Evolutionary conservation across 2,797 vertebrate species (phyloP).

Genomic region (Arnoldichthys spilopterus): DNA sequence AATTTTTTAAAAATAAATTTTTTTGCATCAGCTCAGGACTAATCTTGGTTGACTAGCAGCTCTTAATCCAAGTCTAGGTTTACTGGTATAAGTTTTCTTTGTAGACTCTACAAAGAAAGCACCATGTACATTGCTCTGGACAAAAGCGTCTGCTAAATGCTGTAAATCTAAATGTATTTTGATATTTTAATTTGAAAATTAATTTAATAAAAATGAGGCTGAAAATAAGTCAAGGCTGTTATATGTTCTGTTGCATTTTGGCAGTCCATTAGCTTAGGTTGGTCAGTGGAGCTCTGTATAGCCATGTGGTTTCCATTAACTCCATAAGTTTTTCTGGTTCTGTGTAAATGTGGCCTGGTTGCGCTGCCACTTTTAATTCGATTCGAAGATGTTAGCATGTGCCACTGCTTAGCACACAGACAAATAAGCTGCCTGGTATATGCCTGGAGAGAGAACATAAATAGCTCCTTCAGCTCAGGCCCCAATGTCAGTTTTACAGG

Average conservation of each 20-base stretch:
- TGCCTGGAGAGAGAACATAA: conserved; percentile 17
- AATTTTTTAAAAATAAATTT: no score
- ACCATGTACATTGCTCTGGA: no score
- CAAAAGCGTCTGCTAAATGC: no score
- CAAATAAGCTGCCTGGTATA: conserved; percentile 27
- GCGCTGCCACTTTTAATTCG: conserved; percentile 43
- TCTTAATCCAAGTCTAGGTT: no score
- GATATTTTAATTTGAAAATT: no score
- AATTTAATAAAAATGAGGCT: no score
- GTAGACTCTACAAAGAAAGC: no score
- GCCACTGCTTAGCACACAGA: conserved; percentile 32
- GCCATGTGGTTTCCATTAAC: conserved; percentile 10
- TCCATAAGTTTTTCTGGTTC: neutral
- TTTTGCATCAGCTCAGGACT: no score
- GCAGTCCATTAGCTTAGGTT: neutral
- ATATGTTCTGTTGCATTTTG: neutral
- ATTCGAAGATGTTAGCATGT: conserved; percentile 49
- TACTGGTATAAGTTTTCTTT: no score
- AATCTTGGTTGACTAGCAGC: no score
- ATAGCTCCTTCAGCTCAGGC: neutral
- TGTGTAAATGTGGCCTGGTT: neutral
- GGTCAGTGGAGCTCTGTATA: neutral
- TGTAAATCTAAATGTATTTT: no score
- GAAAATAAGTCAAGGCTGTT: neutral
- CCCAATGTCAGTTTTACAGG: neutral